These are phyloP conservation scores for Drosophila equinoxialis DNA, from an alignment of 1,140 invertebrate genomes.

Conservation along the genomic window DNA sequence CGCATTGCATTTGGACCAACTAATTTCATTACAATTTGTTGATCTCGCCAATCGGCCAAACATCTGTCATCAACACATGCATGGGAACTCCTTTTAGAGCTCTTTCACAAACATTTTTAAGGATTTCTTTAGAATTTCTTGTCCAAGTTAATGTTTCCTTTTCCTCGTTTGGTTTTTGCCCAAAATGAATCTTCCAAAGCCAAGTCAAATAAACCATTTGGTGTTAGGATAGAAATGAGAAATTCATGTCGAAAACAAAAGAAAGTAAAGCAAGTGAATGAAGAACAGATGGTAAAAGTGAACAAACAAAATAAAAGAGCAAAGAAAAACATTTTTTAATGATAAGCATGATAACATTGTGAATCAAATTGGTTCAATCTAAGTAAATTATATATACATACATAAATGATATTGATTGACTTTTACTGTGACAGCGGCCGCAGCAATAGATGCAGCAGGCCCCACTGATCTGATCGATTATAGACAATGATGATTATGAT, in stretches of 20 bases:
- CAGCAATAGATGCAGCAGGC: conserved; percentile 23
- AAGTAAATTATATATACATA: conserved; percentile 28
- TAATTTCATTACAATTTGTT: too few species aligned
- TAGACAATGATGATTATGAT: conserved; percentile 20
- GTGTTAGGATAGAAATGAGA: not conserved
- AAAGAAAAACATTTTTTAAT: conserved; percentile 19
- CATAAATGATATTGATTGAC: conserved; percentile 44
- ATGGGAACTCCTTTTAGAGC: too few species aligned
- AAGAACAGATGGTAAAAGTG: not conserved
- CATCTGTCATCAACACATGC: too few species aligned
- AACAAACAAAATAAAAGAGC: not conserved
- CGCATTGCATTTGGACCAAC: too few species aligned
- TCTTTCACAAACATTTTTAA: too few species aligned
- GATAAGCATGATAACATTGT: conserved; percentile 26
- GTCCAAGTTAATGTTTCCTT: not conserved
- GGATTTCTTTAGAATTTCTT: not conserved
- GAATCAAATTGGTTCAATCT: conserved; percentile 46
- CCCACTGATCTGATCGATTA: conserved; percentile 20
- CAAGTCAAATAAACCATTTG: not conserved
- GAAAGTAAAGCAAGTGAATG: conserved; percentile 7
- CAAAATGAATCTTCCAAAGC: not conserved
- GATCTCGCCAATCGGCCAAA: too few species aligned
- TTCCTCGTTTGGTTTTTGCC: not conserved
- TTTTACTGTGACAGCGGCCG: conserved; percentile 54
- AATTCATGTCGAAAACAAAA: not conserved